Evolutionary conservation across 2,113 vertebrate genomes (phyloP).

Genomic region (Callaeas wilsoni): DNA sequence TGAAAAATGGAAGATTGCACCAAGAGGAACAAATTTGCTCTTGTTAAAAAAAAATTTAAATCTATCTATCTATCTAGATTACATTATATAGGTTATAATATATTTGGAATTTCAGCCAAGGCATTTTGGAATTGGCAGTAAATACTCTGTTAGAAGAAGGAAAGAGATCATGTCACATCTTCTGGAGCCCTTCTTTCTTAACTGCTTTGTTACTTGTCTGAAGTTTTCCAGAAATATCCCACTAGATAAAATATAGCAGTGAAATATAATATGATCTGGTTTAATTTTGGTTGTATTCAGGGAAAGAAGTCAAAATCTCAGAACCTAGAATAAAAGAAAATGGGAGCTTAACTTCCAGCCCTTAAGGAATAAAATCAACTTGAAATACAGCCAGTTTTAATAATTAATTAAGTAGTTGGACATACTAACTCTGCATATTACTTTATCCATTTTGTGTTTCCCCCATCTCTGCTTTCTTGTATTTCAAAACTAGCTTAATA

Average conservation of each 20-base stretch:
- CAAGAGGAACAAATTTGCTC: not conserved
- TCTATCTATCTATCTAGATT: not conserved
- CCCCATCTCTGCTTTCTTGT: not conserved
- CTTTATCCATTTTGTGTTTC: not conserved
- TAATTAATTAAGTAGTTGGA: not conserved
- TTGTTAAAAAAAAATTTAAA: not conserved
- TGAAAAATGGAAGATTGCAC: not conserved
- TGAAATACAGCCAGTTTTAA: not conserved
- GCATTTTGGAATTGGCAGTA: not conserved
- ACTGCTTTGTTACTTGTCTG: not conserved
- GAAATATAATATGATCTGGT: not conserved
- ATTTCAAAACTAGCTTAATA: not conserved
- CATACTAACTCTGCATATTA: not conserved
- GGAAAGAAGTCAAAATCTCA: not conserved
- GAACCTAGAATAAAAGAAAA: not conserved
- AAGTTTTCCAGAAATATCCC: conserved; percentile 8
- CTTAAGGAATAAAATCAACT: not conserved
- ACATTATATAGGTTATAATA: not conserved
- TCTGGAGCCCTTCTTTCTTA: not conserved
- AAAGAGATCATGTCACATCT: not conserved
- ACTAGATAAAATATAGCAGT: not conserved
- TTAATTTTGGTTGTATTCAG: not conserved
- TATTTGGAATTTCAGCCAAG: not conserved
- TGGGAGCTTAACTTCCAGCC: not conserved
- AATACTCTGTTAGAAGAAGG: not conserved